Evolutionary conservation across 92 coral and sea anemone species (phyloP), one percentile per base, ranked within the genome.

Genomic region (Porites rus): DNA sequence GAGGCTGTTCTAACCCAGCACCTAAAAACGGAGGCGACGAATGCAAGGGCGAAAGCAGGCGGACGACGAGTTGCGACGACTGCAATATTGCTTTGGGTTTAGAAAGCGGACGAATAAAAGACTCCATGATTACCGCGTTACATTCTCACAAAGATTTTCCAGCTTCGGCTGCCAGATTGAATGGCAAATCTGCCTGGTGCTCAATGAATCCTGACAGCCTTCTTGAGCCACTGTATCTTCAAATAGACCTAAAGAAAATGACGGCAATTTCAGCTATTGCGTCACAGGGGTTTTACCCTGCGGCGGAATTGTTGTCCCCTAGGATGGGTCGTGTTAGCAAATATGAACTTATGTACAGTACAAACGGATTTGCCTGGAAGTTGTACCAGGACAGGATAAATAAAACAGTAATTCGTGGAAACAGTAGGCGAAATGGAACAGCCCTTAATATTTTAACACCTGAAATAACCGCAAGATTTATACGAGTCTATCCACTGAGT

Each of bases 171-270:
- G 94, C 88, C 1, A 87, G 98, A 72, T 76, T 95, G 78, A 93
- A 95, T 81, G 93, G 96, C 18, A 85, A 92, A 43, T 93, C 96
- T 0, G 94, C 98, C 20, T 96, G 98, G 99, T 96, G 99, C 68
- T 87, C 93, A 11, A 87, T 87, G 50, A 78, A 78, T 78, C 78
- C 83, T 10, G 84, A 83, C 13, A 75, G 75, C 10, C 65, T 84
- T 1, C 28, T 13, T 51, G 85, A 71, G 58, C 88, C 87, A 67
- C 80, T 93, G 65, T 95, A 93, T 79, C 83, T 97, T 3, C 93
- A 93, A 85, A 78, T 97, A 43, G 97, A 96, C 60, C 89, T 97
- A 3, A 78, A 88, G 68, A 83, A 72, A 51, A 58, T 92, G 79
- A 91, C 95, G 20, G 28, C 81, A 20, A 75, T 97, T 11, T 85